A percentile compares a stretch with the other conserved stretches of the same genome.
phyloP scores from a whole-genome alignment of 2,888 invertebrate species.

The Augochlorella aurata region DNA sequence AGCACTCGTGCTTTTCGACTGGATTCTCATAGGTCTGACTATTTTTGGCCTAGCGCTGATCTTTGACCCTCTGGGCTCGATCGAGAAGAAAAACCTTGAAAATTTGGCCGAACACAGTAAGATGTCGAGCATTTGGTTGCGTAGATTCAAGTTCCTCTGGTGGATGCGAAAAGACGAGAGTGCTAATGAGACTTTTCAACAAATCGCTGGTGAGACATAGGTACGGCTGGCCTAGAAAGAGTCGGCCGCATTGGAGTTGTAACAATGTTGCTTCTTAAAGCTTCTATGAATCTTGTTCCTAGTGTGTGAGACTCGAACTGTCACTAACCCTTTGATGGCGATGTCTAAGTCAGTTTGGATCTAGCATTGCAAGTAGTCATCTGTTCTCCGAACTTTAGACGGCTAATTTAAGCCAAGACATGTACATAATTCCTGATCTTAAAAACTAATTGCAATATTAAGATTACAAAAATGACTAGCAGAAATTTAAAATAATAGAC shows the following conservation, averaged over 20 bases:
- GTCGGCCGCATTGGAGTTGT: constrained; percentile 60
- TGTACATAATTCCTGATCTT: too few relatives aligned
- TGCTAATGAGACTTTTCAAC: constrained; percentile 90
- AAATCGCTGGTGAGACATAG: constrained; percentile 87
- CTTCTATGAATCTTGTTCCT: background rate
- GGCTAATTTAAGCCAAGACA: too few relatives aligned
- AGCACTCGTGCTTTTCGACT: constrained; percentile 91
- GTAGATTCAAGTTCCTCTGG: constrained; percentile 90
- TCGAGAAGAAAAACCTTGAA: constrained; percentile 75
- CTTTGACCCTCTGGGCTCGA: constrained; percentile 90
- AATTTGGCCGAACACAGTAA: constrained; percentile 87
- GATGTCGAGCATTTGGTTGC: constrained; percentile 88
- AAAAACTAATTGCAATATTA: too few relatives aligned
- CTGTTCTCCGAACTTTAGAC: too few relatives aligned
- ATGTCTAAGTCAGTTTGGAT: background rate
- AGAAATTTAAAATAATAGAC: too few relatives aligned
- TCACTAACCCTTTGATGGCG: background rate
- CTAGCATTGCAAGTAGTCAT: background rate
- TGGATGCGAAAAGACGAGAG: constrained; percentile 88
- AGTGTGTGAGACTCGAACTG: background rate
- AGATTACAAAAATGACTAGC: too few relatives aligned
- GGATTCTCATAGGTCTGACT: constrained; percentile 89
- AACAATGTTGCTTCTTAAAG: constrained; percentile 23
- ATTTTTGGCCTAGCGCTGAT: constrained; percentile 90
- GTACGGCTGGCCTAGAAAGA: constrained; percentile 70